Percentiles rank a stretch among this genome's conserved stretches.
Evolutionary conservation across 2,888 invertebrate genomes (phyloP).

Genomic region (Cataglyphis albicans): DNA sequence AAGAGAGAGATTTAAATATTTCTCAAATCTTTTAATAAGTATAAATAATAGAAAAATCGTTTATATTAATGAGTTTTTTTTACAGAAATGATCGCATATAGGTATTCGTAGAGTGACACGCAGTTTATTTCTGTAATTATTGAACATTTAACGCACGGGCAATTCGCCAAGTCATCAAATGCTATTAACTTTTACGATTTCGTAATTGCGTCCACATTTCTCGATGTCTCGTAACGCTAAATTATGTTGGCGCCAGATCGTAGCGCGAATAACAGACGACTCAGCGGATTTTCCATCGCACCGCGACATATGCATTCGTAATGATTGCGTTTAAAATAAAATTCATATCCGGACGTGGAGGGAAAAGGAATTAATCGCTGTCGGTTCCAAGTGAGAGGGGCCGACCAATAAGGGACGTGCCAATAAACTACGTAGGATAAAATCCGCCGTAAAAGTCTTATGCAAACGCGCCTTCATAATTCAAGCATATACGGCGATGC

Average conservation of each 20-base stretch:
- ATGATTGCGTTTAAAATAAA: constrained; percentile 59
- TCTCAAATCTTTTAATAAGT: background rate
- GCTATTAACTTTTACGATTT: constrained; percentile 41
- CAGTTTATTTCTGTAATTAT: constrained; percentile 3
- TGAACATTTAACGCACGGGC: background rate
- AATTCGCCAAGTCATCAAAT: constrained; percentile 21
- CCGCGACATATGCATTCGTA: constrained; percentile 40
- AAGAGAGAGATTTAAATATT: background rate
- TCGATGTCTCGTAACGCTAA: constrained; percentile 34
- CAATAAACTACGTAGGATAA: constrained; percentile 73
- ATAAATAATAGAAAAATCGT: background rate
- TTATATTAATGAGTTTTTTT: background rate
- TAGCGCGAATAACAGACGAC: constrained; percentile 41
- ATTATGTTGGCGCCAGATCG: constrained; percentile 38
- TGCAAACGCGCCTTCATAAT: constrained; percentile 75
- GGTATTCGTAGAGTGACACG: background rate
- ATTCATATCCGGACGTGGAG: constrained; percentile 64
- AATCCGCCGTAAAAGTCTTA: constrained; percentile 74
- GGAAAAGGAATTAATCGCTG: constrained; percentile 69
- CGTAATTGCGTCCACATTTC: constrained; percentile 30
- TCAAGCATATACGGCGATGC: constrained; percentile 65
- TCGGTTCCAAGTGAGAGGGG: constrained; percentile 55
- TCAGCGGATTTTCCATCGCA: constrained; percentile 40
- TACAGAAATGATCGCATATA: background rate
- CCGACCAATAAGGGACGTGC: constrained; percentile 69